These are phyloP conservation scores for Drosophila ironensis DNA, from an alignment of 1,140 invertebrate genomes.

Conservation along the genomic window DNA sequence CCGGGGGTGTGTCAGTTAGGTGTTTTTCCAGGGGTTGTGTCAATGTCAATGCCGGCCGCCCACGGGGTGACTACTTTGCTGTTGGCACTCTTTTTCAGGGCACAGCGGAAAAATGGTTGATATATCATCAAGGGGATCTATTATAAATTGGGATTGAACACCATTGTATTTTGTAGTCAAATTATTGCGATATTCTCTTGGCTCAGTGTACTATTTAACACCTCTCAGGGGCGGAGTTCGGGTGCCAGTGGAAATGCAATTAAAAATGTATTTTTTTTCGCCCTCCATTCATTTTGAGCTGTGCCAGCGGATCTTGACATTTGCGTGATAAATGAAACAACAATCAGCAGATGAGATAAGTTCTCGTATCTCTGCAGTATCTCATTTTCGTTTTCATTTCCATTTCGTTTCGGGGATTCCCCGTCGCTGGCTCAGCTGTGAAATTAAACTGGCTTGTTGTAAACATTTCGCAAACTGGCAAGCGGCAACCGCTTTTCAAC, in stretches of 20 bases:
- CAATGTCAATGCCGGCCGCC: slow-evolving; percentile 56
- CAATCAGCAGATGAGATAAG: slow-evolving; percentile 60
- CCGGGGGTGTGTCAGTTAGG: neutral
- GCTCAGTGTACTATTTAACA: slow-evolving; percentile 47
- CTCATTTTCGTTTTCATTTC: neutral
- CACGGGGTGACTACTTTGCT: slow-evolving; percentile 4
- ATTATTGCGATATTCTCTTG: neutral
- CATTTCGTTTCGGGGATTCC: too few relatives aligned
- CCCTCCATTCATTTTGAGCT: slow-evolving; percentile 61
- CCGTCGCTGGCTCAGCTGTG: slow-evolving; percentile 19
- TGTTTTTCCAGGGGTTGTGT: slow-evolving; percentile 66
- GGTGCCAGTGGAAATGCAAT: slow-evolving; percentile 64
- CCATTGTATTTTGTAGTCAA: neutral
- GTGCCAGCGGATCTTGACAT: slow-evolving; percentile 63
- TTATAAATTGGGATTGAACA: too few relatives aligned
- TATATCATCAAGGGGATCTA: too few relatives aligned
- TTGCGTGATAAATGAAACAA: slow-evolving; percentile 67
- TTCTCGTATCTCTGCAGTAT: slow-evolving; percentile 16
- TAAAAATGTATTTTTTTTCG: slow-evolving; percentile 54
- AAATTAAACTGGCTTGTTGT: slow-evolving; percentile 64
- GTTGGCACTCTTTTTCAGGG: neutral
- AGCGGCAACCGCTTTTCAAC: neutral
- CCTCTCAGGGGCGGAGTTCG: slow-evolving; percentile 33
- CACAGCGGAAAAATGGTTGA: neutral
- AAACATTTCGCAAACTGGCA: slow-evolving; percentile 27